A percentile compares a stretch with the other conserved stretches of the same genome.
These are phyloP conservation scores for Phylloscopus trochilus DNA, from an alignment of 2,113 vertebrate species.

Conservation along the genomic window DNA sequence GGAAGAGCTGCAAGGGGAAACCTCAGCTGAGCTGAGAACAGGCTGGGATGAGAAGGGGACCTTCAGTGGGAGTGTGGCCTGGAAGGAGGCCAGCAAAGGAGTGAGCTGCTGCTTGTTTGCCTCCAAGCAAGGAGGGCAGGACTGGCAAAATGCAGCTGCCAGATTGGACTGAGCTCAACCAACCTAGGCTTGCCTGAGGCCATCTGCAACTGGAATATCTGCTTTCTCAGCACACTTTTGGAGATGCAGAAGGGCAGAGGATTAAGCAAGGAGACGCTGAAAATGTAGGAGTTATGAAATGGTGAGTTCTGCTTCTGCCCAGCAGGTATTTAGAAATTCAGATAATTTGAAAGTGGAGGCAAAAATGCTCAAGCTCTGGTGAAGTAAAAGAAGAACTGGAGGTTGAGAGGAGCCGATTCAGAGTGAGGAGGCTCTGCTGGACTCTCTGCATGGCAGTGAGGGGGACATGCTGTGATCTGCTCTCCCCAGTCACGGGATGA, in stretches of 20 bases:
- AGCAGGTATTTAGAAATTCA: background rate
- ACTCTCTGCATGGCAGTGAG: background rate
- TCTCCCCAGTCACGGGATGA: fast-evolving
- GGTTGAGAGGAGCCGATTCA: background rate
- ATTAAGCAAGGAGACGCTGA: background rate
- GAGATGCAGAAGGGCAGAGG: background rate
- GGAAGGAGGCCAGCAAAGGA: background rate
- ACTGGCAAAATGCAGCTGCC: background rate
- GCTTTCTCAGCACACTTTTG: background rate
- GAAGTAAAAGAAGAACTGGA: background rate
- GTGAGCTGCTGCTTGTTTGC: background rate
- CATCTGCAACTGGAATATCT: background rate
- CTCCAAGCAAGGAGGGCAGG: background rate
- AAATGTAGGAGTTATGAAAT: background rate
- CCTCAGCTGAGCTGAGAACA: background rate
- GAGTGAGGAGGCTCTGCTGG: background rate
- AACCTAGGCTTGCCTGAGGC: background rate
- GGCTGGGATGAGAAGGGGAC: background rate
- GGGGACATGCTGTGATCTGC: background rate
- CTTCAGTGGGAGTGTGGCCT: background rate
- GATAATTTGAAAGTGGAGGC: background rate
- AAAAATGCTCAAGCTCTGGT: background rate
- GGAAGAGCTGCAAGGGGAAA: background rate
- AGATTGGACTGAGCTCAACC: background rate
- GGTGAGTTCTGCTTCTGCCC: background rate